Base-by-base conservation (phyloP, 1,140 invertebrate genomes). In the Rhopalosiphum maidis region DNA sequence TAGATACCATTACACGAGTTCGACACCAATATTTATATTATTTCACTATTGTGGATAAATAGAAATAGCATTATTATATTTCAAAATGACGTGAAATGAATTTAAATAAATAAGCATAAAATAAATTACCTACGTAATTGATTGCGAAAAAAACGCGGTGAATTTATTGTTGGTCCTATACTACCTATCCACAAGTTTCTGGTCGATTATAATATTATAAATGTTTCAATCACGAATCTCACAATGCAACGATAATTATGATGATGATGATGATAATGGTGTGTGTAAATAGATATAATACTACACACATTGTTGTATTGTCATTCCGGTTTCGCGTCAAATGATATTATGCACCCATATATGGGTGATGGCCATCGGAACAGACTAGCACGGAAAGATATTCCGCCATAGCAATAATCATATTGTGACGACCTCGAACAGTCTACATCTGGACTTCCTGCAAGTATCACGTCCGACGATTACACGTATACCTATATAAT, bases 401-500 rank as follows among this genome's bases (percentile, higher is more conserved):
- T 41, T 22, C 46, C 22, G 60, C 22, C 55, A 43, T 37, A 25
- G 8, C 23, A 90, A 82, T 48, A 43, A n/a, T 86, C 41, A 23
- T 41, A 77, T 68, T 68, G 4, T 21, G 18, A n/a, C 90, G 91
- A 86, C 91, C 91, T 93, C 55, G 82, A 37, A 54, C 91, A 15
- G 25, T 83, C 91, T 86, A 86, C 91, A 85, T 86, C 35, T 83
- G 91, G 91, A 93, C 91, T 93, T 93, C 91, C 91, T 93, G 91
- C 22, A 86, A 96, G 96, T 94, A 96, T 30, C 41, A 46, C 3
- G 43, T 30, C 85, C 1, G 25, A 86, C 43, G 4, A n/a, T 43
- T 77, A n/a, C 15, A 77, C 4, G 6, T 60, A 60, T 35, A 77
- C 30, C 23, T 41, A 35, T 21, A 82, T 1, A 7, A 82, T 82